phyloP scores from a whole-genome alignment of 2,888 invertebrate genomes.

The Nysson spinosus region DNA sequence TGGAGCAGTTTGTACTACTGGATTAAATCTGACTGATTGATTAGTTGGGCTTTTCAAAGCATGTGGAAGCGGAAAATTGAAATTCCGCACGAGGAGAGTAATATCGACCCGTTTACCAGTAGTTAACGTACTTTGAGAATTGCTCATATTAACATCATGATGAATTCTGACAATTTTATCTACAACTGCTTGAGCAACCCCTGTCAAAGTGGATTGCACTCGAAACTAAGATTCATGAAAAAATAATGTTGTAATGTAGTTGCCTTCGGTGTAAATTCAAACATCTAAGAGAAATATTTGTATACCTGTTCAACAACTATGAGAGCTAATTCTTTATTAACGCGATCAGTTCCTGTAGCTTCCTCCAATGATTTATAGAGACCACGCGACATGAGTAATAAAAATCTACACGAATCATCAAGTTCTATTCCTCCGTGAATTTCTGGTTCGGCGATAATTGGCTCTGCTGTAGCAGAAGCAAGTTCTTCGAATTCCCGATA shows the following conservation, averaged over 20 bases:
- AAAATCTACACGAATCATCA: constrained; percentile 88
- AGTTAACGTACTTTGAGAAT: constrained; percentile 76
- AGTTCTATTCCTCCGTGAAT: constrained; percentile 88
- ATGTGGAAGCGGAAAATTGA: constrained; percentile 87
- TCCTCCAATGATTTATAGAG: constrained; percentile 91
- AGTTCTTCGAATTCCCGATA: constrained; percentile 90
- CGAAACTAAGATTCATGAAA: constrained; percentile 81
- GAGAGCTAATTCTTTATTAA: constrained; percentile 88
- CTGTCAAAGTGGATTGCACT: constrained; percentile 86
- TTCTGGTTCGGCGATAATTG: constrained; percentile 90
- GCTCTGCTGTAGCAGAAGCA: constrained; percentile 84
- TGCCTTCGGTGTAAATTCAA: too few relatives aligned
- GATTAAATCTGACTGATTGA: constrained; percentile 81
- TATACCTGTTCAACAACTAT: constrained; percentile 87
- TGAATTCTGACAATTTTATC: constrained; percentile 91
- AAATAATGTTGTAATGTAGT: too few relatives aligned
- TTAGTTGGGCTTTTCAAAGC: constrained; percentile 80
- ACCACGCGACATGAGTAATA: constrained; percentile 91
- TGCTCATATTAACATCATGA: constrained; percentile 85
- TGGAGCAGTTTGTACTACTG: constrained; percentile 79
- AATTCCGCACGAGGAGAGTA: constrained; percentile 90
- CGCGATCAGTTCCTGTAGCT: constrained; percentile 86
- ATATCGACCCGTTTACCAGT: constrained; percentile 88
- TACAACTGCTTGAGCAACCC: constrained; percentile 91
- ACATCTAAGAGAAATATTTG: neutral